Evolutionary conservation across 2,888 invertebrate genomes (phyloP), one percentile per base, ranked within the genome.

Genomic region (Apeira syringaria): DNA sequence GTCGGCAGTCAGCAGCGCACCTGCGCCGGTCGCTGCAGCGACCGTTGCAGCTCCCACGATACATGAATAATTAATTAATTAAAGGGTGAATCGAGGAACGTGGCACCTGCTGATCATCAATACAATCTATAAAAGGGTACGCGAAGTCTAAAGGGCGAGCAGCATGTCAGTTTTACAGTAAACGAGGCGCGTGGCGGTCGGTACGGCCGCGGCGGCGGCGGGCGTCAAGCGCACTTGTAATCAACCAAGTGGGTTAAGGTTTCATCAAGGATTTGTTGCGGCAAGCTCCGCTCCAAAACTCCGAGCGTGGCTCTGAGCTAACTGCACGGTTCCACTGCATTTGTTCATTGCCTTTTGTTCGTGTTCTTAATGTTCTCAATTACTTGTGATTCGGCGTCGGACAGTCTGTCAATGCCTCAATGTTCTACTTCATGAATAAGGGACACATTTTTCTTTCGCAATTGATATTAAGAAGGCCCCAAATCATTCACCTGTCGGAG

Each of bases 241-340:
- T 85, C 86, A 86, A 77, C 80, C 85, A 90, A 90, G 77, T 90
- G 80, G 89, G 89, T 90, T 90, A 90, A 90, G 89, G 89, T 88
- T 84, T 61, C 83, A 83, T 74, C 89, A 90, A 89, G 89, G 89
- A 87, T 89, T 88, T 89, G 76, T 88, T 89, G 89, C 88, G 85
- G 86, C 87, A 89, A 88, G 85, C 80, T 75, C 86, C 88, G 87
- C 85, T 87, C 88, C 87, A 85, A 87, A 86, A 87, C 81, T 72
- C 71, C 74, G 78, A 77, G 75, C 74, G 74, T 79, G 63, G 83
- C 83, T 83, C 78, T 86, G 82, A 86, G 80, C 84, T 80, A 80
- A 84, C 81, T 83, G 77, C 81, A 79, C 75, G 74, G 82, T 84
- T 85, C 85, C 82, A 82, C 80, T 86, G 86, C 85, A 85, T 80